phyloP scores from a whole-genome alignment of 2,113 vertebrate species.

The Actinemys pallida region DNA sequence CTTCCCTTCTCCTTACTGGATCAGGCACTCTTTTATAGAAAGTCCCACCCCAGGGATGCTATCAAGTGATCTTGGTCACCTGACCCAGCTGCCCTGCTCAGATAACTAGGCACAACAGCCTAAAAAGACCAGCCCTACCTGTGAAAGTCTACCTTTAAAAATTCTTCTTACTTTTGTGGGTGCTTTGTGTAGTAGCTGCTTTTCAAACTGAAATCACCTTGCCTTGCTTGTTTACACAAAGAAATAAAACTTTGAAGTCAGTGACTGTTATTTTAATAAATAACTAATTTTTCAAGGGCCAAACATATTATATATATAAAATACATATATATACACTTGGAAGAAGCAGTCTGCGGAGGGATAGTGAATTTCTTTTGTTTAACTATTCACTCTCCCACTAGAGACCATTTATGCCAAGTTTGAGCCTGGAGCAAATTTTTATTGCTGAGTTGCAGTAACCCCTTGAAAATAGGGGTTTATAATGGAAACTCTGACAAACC shows the following conservation, averaged over 20 bases:
- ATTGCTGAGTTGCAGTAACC: conserved; percentile 60
- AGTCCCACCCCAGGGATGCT: background rate
- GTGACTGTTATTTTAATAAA: conserved; percentile 2
- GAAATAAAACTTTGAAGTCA: background rate
- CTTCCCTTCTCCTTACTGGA: conserved; percentile 24
- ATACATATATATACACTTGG: background rate
- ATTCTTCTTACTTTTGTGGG: background rate
- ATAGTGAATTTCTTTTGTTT: conserved; percentile 52
- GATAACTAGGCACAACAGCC: background rate
- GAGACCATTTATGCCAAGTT: conserved; percentile 62
- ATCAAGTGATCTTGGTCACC: background rate
- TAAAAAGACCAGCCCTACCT: background rate
- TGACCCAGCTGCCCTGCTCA: background rate
- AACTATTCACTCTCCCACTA: conserved; percentile 34
- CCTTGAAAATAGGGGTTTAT: conserved; percentile 67
- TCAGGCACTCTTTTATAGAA: conserved; percentile 20
- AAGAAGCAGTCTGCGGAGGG: background rate
- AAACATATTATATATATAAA: background rate
- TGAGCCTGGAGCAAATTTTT: conserved; percentile 70
- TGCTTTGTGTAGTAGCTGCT: background rate
- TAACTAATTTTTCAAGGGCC: background rate
- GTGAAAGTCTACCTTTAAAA: background rate
- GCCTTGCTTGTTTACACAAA: background rate
- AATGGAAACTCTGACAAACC: conserved; percentile 67
- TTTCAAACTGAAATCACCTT: conserved; percentile 2